Base-by-base conservation (phyloP, 2,113 vertebrate species). In the Desmodus rotundus region DNA sequence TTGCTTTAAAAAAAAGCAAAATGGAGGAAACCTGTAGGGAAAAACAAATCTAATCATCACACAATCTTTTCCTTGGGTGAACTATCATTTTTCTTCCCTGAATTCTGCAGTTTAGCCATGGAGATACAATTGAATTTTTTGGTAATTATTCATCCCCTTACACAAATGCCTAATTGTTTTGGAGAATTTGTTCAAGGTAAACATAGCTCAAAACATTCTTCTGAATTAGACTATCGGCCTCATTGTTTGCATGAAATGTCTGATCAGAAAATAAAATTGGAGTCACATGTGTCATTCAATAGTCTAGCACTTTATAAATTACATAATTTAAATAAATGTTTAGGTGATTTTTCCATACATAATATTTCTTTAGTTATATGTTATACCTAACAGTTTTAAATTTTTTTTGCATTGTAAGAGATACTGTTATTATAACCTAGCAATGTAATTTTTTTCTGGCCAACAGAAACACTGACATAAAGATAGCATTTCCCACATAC, bases 401-500 rank as follows among this genome's bases (percentile, higher is more conserved):
- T 81, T 91, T 87, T 96, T 72, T 19, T 67, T 86, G n/a, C 17
- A 31, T 52, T 38, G 1, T 81, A 91, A 87, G 89, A 83, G 47
- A 92, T 86, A 87, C 11, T 86, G 10, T 88, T 95, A 63, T 61
- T 84, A 52, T 87, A 89, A 76, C n/a, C 78, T 81, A 96, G 89
- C 88, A 92, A 84, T 90, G 77, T 93, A 68, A 97, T 98, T 73
- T 87, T 84, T 92, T 97, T 94, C 95, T 88, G 92, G 92, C 94
- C 88, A 97, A 97, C 78, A 95, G 7, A 98, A 97, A 97, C 96
- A 97, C 85, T 98, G 96, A 97, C 86, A 95, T 95, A 97, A 98
- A 98, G 84, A 83, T 95, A 97, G 94, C 94, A 97, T 94, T 98
- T 98, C 91, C 56, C 92, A 89, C 74, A 73, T 93, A 78, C 43